Conservation (phyloP, 2,888 invertebrate species). For the Polia nebulosa region DNA sequence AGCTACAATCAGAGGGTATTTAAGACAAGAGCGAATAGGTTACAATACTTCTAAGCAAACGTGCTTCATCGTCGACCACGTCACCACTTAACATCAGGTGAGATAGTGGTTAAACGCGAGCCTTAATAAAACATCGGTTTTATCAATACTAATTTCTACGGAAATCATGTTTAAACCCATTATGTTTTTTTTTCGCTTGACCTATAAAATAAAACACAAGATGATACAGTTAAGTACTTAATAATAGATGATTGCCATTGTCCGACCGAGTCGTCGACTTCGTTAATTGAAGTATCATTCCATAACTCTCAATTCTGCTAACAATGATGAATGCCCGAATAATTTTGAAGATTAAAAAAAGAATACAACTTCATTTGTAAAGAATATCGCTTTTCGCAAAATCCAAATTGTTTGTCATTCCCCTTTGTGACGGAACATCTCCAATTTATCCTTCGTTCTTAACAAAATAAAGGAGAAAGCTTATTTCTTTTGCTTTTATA, state of each 20-base stretch:
- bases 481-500: conserved; percentile 59
- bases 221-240: conserved; percentile 41
- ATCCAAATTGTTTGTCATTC: conserved; percentile 60
- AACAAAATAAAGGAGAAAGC: conserved; percentile 43
- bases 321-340: conserved; percentile 48
- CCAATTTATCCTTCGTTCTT: conserved; percentile 54
- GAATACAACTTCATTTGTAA: conserved; percentile 37
- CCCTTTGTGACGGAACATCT: conserved; percentile 55
- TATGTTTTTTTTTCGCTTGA: neutral
- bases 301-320: conserved; percentile 55
- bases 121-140: too few relatives aligned
- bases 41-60: too few relatives aligned
- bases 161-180: neutral
- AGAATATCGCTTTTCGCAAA: conserved; percentile 53
- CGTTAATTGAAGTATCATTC: conserved; percentile 56
- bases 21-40: too few relatives aligned
- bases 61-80: too few relatives aligned
- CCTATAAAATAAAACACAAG: conserved; percentile 20
- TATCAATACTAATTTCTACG: neutral
- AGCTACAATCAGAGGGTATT: too few relatives aligned
- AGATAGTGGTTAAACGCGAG: too few relatives aligned
- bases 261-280: conserved; percentile 25
- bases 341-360: conserved; percentile 40
- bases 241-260: conserved; percentile 42
- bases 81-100: too few relatives aligned